These are phyloP conservation scores for Equus quagga DNA, from an alignment of 2,113 vertebrate species.

Conservation along the genomic window DNA sequence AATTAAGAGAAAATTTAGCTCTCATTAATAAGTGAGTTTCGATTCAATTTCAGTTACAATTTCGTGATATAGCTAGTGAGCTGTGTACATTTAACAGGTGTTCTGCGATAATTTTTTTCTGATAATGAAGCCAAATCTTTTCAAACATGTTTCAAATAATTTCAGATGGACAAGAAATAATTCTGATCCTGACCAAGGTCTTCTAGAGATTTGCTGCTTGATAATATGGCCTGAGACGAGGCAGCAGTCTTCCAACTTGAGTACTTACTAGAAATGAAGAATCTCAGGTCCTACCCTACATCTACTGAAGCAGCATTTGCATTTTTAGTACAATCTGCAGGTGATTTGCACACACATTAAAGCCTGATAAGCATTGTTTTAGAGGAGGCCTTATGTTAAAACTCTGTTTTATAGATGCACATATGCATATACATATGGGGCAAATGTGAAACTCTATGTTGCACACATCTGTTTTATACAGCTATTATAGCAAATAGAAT, in stretches of 20 bases:
- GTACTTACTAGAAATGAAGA: not conserved
- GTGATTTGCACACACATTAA: not conserved
- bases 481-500: not conserved
- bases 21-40: not conserved
- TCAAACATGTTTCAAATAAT: constrained; percentile 15
- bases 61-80: not conserved
- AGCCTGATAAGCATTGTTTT: not conserved
- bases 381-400: not conserved
- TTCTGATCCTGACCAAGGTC: not conserved
- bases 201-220: constrained; percentile 29
- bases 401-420: not conserved
- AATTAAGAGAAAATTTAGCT: constrained; percentile 33
- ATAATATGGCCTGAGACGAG: not conserved
- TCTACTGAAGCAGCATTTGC: not conserved
- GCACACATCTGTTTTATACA: not conserved
- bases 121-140: not conserved
- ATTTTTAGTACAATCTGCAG: not conserved
- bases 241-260: not conserved
- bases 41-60: not conserved
- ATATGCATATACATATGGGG: not conserved
- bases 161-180: not conserved
- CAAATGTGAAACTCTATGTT: not conserved
- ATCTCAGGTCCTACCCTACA: not conserved
- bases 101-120: not conserved
- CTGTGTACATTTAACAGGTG: not conserved